These are phyloP conservation scores for Drosophila neotestacea DNA, from an alignment of 2,888 invertebrate genomes.

Conservation along the genomic window DNA sequence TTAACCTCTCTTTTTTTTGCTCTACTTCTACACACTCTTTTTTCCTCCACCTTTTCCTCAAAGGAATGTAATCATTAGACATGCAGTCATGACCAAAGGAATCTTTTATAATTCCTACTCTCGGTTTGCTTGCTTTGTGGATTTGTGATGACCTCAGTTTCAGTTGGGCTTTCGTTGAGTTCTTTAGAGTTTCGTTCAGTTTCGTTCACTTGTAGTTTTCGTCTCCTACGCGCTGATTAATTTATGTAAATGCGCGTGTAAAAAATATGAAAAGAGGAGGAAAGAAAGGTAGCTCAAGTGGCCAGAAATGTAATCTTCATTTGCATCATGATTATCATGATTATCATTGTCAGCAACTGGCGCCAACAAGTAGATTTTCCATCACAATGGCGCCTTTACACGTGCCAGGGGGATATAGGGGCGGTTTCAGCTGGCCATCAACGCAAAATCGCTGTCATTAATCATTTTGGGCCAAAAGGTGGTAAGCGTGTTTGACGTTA, in stretches of 20 bases:
- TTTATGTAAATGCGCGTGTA: conserved; percentile 60
- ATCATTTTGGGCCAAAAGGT: conserved; percentile 79
- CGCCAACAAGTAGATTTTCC: conserved; percentile 78
- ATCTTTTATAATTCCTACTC: background rate
- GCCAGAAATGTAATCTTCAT: conserved; percentile 59
- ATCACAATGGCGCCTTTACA: conserved; percentile 30
- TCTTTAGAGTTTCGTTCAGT: conserved; percentile 7
- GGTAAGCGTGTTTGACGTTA: conserved; percentile 61
- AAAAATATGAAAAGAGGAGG: background rate
- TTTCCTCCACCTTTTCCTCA: conserved; percentile 29
- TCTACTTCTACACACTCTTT: background rate
- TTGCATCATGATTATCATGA: conserved; percentile 33
- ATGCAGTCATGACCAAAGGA: conserved; percentile 30
- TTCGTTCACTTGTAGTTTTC: conserved; percentile 32
- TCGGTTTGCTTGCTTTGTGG: conserved; percentile 39
- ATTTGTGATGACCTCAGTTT: conserved; percentile 41
- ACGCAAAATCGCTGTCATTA: conserved; percentile 75
- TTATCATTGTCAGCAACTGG: conserved; percentile 52
- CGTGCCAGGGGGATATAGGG: conserved; percentile 5
- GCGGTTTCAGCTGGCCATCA: conserved; percentile 40
- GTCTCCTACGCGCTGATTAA: conserved; percentile 48
- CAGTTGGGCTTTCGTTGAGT: background rate
- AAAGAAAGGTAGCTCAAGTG: conserved; percentile 38
- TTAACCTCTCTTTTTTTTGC: background rate
- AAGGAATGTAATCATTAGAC: conserved; percentile 48